Evolutionary conservation across 1,140 invertebrate species (phyloP).

Genomic region (Brachionus paranguensis): DNA sequence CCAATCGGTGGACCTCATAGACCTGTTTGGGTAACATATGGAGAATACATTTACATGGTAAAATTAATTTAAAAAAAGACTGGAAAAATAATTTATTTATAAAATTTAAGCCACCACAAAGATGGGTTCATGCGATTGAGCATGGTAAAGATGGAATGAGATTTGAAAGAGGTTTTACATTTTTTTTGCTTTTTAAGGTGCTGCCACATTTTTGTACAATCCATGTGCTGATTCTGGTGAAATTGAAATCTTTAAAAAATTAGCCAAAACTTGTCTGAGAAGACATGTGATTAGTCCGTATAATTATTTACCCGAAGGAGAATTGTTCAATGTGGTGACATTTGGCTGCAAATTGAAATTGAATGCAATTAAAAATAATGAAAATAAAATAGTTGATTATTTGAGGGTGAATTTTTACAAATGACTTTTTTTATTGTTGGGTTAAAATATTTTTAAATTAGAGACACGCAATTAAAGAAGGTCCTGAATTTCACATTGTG

Average conservation of each 20-base stretch:
- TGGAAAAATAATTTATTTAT: background rate
- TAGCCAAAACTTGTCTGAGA: conserved; percentile 67
- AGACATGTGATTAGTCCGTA: conserved; percentile 75
- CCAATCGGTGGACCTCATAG: conserved; percentile 22
- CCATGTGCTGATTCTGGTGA: conserved; percentile 70
- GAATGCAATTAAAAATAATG: conserved; percentile 2
- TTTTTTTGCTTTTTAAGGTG: conserved; percentile 56
- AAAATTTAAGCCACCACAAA: conserved; percentile 29
- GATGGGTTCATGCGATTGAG: conserved; percentile 35
- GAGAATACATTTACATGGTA: conserved; percentile 36
- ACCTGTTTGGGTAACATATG: conserved; percentile 39
- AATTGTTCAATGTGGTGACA: conserved; percentile 27
- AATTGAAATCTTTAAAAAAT: conserved; percentile 60
- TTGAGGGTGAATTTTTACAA: background rate
- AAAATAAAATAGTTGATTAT: conserved; percentile 16
- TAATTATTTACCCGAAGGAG: conserved; percentile 57
- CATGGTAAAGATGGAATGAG: background rate
- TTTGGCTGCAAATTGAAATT: conserved; percentile 13
- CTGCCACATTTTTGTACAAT: conserved; percentile 76
- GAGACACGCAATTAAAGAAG: conserved; percentile 37
- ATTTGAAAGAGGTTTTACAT: background rate
- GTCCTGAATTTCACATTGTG: conserved; percentile 16
- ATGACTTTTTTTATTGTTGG: background rate
- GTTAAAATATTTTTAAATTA: background rate
- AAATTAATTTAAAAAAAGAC: background rate